These are phyloP conservation scores for Corella eumyota DNA, from an alignment of 23 tunicate genomes.

Conservation along the genomic window DNA sequence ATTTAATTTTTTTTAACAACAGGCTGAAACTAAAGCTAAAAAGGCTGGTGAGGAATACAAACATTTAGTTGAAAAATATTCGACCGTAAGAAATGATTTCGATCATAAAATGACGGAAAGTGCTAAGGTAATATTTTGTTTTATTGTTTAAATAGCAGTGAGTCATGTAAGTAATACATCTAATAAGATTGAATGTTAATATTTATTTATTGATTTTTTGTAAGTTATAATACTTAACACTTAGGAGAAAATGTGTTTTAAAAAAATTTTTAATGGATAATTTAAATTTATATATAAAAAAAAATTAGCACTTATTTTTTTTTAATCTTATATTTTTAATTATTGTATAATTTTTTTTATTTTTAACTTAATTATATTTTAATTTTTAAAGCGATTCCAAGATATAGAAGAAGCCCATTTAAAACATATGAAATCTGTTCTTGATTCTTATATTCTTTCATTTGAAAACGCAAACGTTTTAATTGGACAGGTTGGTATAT, in stretches of 20 bases:
- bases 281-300: no score
- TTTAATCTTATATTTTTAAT: no score
- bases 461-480: conserved; percentile 72
- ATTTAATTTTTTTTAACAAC: neutral
- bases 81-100: conserved; percentile 28
- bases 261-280: no score
- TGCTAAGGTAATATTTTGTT: conserved; percentile 26
- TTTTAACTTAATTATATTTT: no score
- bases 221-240: no score
- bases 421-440: conserved; percentile 59
- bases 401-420: conserved; percentile 72
- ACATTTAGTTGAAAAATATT: conserved; percentile 51
- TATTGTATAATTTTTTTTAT: no score
- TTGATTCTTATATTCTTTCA: conserved; percentile 60
- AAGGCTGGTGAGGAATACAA: conserved; percentile 70
- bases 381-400: conserved; percentile 65
- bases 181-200: no score
- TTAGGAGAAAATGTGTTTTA: no score
- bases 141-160: conserved; percentile 1
- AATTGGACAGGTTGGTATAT: conserved; percentile 36
- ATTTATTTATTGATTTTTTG: no score
- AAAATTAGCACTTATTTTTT: no score
- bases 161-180: no score
- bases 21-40: conserved; percentile 57
- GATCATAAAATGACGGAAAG: conserved; percentile 75